Base-by-base conservation (phyloP, 2,113 vertebrate species). In the Poeciliopsis occidentalis region DNA sequence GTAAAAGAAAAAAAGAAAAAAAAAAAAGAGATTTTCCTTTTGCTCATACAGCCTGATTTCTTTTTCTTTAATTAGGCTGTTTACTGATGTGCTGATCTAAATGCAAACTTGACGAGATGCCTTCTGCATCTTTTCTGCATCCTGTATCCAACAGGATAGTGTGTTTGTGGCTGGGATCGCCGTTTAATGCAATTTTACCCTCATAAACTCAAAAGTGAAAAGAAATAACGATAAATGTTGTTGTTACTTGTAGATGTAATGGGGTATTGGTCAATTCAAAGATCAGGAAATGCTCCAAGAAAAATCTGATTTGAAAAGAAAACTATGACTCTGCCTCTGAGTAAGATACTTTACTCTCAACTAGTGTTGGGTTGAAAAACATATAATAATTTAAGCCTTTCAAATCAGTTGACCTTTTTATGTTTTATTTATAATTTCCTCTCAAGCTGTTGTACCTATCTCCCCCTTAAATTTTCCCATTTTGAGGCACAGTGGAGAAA, bases 241-340 rank as follows among this genome's bases (percentile, higher is more conserved):
- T 44, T 17, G 15, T 44, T 44, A 13, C 12, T 44, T 44, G 41
- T 44, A 4, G 41, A 44, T 15, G 15, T 80, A 74, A 73, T 64
- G 79, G 81, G 77, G 81, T 0, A 8, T 63, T 75, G 67, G 47
- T 83, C 81, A 88, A 64, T 81, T 73, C 22, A 67, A 78, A 79
- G 54, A 61, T 82, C 76, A 82, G 78, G 68, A 78, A 64, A 63
- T 60, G 54, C 63, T 89, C 67, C 41, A 44, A 64, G 60, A 47
- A 29, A 32, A 64, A 41, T 34, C 54, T 84, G 81, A 44, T 69
- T 66, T 72, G 34, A 60, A 51, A 66, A 64, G 39, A 1, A n/a
- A 69, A 69, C 74, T 71, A 87, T 74, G 41, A 44, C 13, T 44
- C 17, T 85, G 80, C 74, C 77, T 74, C 85, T 80, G 79, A 85